Percentiles rank a stretch among this genome's conserved stretches.
phyloP scores from a whole-genome alignment of 2,888 invertebrate genomes.

The Polyploca ridens region DNA sequence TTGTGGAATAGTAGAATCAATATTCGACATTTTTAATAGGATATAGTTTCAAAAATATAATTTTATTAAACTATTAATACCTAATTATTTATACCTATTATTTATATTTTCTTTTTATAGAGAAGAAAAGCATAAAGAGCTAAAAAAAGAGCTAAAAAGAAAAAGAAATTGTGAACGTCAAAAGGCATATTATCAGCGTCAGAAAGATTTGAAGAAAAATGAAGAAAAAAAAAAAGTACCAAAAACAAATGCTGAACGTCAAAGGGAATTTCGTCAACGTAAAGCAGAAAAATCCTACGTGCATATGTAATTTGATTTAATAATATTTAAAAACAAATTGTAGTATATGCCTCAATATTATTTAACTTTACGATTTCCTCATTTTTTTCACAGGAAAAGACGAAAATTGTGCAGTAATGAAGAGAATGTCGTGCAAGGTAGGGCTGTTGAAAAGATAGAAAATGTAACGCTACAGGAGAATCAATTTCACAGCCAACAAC shows the following conservation, averaged over 20 bases:
- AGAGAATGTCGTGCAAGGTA: no score
- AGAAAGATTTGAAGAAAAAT: slow-evolving; percentile 36
- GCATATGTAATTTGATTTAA: slow-evolving; percentile 44
- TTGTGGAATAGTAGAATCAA: no score
- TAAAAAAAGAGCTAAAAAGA: slow-evolving; percentile 38
- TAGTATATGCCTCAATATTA: no score
- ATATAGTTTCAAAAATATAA: no score
- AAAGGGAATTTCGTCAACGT: slow-evolving; percentile 46
- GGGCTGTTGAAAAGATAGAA: no score
- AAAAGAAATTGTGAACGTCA: slow-evolving; percentile 40
- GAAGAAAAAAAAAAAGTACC: slow-evolving; percentile 32
- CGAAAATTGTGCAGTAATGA: no score
- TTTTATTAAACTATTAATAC: slow-evolving; percentile 1
- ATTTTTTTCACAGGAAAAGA: no score
- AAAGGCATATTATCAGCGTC: slow-evolving; percentile 39
- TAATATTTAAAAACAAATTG: slow-evolving; percentile 44
- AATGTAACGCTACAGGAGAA: no score
- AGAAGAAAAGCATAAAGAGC: slow-evolving; percentile 33
- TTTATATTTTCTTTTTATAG: slow-evolving; percentile 35
- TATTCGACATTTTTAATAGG: no score
- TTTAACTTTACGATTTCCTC: no score
- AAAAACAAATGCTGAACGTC: slow-evolving; percentile 46
- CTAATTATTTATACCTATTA: slow-evolving; percentile 30
- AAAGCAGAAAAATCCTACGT: slow-evolving; percentile 41
- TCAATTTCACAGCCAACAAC: no score